These are phyloP conservation scores for Nymphalis io DNA, from an alignment of 1,140 invertebrate species.

Conservation along the genomic window DNA sequence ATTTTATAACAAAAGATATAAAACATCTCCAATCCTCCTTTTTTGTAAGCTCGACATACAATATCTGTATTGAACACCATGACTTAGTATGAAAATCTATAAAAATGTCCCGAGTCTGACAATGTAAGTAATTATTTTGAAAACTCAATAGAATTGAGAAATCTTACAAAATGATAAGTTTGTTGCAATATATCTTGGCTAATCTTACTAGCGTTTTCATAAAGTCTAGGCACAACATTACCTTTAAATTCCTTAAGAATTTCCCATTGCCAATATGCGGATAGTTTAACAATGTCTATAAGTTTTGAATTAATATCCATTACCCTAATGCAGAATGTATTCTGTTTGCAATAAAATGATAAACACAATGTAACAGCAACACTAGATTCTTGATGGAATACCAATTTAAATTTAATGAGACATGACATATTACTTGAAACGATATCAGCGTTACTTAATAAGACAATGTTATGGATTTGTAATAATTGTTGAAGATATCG, in stretches of 20 bases:
- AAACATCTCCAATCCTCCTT: no score
- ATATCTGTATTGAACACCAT: no score
- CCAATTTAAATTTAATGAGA: conserved; percentile 66
- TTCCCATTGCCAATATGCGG: conserved; percentile 73
- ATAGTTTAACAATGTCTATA: conserved; percentile 50
- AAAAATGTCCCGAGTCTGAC: no score
- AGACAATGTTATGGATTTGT: conserved; percentile 52
- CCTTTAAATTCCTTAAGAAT: conserved; percentile 59
- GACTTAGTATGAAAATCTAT: no score
- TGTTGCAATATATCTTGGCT: conserved; percentile 37
- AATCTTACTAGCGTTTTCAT: conserved; percentile 52
- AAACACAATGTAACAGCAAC: conserved; percentile 49
- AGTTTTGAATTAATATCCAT: conserved; percentile 42
- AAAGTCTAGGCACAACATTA: conserved; percentile 49
- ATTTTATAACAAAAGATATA: no score
- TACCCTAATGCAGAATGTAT: conserved; percentile 57
- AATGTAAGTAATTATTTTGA: conserved; percentile 29
- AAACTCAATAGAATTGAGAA: conserved; percentile 54
- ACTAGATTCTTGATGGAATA: conserved; percentile 53
- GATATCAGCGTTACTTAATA: conserved; percentile 40
- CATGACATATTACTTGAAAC: conserved; percentile 38
- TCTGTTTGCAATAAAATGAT: conserved; percentile 47
- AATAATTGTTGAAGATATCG: conserved; percentile 59
- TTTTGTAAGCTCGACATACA: no score
- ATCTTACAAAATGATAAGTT: conserved; percentile 51